Evolutionary conservation across 1,140 invertebrate genomes (phyloP), one percentile per base, ranked within the genome.

Genomic region (Scaptomyza hsui): DNA sequence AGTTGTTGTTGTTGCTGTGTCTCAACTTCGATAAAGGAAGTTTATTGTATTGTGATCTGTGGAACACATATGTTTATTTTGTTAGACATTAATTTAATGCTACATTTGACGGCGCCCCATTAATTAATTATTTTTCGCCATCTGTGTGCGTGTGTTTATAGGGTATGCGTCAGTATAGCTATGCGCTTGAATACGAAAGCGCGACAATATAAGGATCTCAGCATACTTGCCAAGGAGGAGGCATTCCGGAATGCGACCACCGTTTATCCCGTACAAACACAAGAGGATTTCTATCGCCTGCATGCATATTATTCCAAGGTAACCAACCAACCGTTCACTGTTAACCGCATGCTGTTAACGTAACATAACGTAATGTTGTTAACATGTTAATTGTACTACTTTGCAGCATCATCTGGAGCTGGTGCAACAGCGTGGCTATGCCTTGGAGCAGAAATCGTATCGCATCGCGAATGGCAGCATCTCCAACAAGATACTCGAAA

Each of bases 281-380:
- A 93, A 21, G 92, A 92, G 9, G 93, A 93, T 60, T 93, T 95
- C 74, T 96, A 95, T 89, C 94, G 94, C 76, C 92, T 96, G 7
- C 95, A 96, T 89, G 93, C 94, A 60, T 94, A 94, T 89, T 95
- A 95, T 89, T 93, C 94, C 55, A 93, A 93, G 89, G 94, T 95
- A 2, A 13, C 19, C 26, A 47, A 47, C 12, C 44, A 24, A n/a
- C 21, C 15, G 45, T 47, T 47, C 26, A 47, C 5, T 15, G 45
- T 47, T 47, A 47, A 47, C 12, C 19, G 44, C n/a, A n/a, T 21
- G 12, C 19, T 21, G 42, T 45, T 18, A 42, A 42, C 15, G n/a
- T n/a, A n/a, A n/a, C n/a, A n/a, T n/a, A n/a, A n/a, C n/a, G n/a
- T n/a, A n/a, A n/a, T n/a, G n/a, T n/a, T 10, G 9, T 44, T 13